A percentile compares a stretch with the other conserved stretches of the same genome.
These are phyloP conservation scores for Dicranocentrus wangi DNA, from an alignment of 2,888 invertebrate genomes.

Conservation along the genomic window DNA sequence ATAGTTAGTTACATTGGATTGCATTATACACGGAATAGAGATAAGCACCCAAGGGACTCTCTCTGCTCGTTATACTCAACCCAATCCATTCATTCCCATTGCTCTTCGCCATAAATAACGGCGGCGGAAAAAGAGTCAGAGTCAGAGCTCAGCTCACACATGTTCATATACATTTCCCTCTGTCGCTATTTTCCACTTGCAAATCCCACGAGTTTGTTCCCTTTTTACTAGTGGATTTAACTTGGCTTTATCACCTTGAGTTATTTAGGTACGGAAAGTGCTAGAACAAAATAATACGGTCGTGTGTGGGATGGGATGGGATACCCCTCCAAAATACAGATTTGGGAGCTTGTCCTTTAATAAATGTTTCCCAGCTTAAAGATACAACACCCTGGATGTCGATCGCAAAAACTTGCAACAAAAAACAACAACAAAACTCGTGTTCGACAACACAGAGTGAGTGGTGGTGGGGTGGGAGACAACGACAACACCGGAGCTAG, in stretches of 20 bases:
- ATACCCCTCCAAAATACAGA: too few species aligned
- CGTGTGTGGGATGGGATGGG: too few species aligned
- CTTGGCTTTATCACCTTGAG: constrained; percentile 49
- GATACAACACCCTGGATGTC: too few species aligned
- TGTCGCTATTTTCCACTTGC: neutral
- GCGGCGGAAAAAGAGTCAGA: neutral
- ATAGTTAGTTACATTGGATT: constrained; percentile 1
- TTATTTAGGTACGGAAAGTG: constrained; percentile 23
- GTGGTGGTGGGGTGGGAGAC: too few species aligned
- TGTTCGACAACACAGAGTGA: too few species aligned
- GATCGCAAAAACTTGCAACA: too few species aligned
- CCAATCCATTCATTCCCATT: constrained; percentile 54
- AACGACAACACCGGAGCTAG: too few species aligned
- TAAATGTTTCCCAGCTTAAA: too few species aligned
- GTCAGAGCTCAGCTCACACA: constrained; percentile 6
- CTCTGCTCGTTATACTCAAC: constrained; percentile 38
- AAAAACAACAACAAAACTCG: too few species aligned
- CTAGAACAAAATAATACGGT: too few species aligned
- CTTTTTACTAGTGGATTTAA: constrained; percentile 12
- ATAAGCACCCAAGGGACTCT: constrained; percentile 52
- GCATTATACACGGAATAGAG: constrained; percentile 9
- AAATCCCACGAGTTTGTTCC: constrained; percentile 26
- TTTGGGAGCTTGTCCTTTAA: too few species aligned
- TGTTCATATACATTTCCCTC: neutral
- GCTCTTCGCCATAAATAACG: constrained; percentile 49